Conservation (phyloP, 2,113 vertebrate genomes). For the Pelobates fuscus region DNA sequence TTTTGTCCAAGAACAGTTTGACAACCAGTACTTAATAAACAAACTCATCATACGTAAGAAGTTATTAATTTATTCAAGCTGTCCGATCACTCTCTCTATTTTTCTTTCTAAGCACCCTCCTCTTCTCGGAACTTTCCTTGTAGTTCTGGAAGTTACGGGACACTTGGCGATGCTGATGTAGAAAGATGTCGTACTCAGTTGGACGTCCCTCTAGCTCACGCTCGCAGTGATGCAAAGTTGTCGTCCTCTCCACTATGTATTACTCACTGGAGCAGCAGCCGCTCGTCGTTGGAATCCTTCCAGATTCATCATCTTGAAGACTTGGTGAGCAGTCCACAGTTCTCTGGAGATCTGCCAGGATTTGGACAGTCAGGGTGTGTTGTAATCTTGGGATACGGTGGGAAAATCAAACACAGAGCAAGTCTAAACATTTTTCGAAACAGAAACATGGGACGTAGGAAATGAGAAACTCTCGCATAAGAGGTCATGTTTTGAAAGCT, state of each 20-base stretch:
- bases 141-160: constrained; percentile 2
- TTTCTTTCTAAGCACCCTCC: not conserved
- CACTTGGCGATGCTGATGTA: not conserved
- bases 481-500: too few species aligned
- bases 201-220: not conserved
- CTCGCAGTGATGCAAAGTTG: constrained; percentile 10
- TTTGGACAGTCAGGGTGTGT: not conserved
- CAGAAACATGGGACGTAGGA: not conserved
- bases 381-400: not conserved
- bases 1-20: not conserved
- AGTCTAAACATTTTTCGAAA: not conserved
- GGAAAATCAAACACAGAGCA: not conserved
- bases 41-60: not conserved
- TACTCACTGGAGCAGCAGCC: constrained; percentile 11
- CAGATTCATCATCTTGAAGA: constrained; percentile 11
- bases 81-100: constrained; percentile 5
- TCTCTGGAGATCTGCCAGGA: not conserved
- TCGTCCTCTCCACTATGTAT: not conserved
- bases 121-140: not conserved
- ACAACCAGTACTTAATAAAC: constrained; percentile 5
- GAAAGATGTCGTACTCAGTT: not conserved
- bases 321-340: not conserved
- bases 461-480: not conserved
- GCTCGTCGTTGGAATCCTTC: not conserved
- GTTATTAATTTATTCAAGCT: not conserved